These are phyloP conservation scores for Argyresthia albistria DNA, from an alignment of 2,888 invertebrate genomes.

Conservation along the genomic window DNA sequence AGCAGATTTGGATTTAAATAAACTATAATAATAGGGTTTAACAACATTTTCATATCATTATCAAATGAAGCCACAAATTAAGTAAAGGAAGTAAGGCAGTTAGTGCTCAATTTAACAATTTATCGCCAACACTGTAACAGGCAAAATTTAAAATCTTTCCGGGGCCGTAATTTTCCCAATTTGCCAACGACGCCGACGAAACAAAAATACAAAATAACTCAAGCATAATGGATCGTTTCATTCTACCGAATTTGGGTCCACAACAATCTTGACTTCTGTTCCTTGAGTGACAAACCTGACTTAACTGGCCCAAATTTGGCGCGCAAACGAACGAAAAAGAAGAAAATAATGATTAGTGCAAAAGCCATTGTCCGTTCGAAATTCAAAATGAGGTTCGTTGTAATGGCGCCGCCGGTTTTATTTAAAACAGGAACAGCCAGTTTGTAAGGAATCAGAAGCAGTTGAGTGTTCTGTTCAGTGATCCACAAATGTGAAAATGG, in stretches of 20 bases:
- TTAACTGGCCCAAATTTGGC: conserved; percentile 49
- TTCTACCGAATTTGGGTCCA: conserved; percentile 32
- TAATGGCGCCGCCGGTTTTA: conserved; percentile 52
- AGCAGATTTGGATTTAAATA: too few species aligned
- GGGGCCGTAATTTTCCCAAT: conserved; percentile 44
- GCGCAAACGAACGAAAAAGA: conserved; percentile 22
- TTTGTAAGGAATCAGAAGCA: too few species aligned
- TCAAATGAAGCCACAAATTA: too few species aligned
- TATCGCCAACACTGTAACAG: too few species aligned
- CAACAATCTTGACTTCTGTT: conserved; percentile 54
- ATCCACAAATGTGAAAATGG: too few species aligned
- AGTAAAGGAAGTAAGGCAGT: too few species aligned
- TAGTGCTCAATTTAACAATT: too few species aligned
- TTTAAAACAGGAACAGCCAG: conserved; percentile 50
- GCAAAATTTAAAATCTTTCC: not conserved
- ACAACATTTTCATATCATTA: too few species aligned
- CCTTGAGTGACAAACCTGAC: conserved; percentile 46
- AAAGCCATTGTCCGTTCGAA: conserved; percentile 58
- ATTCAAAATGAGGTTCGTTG: conserved; percentile 67
- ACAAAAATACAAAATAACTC: conserved; percentile 25
- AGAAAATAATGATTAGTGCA: conserved; percentile 33
- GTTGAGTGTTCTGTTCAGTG: too few species aligned
- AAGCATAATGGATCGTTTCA: conserved; percentile 33
- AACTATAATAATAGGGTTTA: too few species aligned
- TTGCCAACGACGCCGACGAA: conserved; percentile 26